Evolutionary conservation across 2,888 invertebrate species (phyloP), one percentile per base, ranked within the genome.

Genomic region (Cephus runcator): DNA sequence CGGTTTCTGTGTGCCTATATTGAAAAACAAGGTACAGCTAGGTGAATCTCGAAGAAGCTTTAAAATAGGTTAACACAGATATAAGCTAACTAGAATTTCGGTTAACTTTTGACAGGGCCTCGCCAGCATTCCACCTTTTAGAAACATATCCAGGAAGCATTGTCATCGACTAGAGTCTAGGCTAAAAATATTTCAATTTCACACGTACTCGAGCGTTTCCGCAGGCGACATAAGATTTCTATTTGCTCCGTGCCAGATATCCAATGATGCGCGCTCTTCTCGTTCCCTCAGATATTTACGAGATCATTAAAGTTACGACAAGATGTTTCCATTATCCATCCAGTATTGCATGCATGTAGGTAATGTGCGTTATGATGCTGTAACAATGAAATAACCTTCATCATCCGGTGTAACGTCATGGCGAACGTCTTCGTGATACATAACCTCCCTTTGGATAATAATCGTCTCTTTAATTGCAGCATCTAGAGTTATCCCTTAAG

Each of bases 301-400:
- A 84, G 82, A 83, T 81, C 83, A 82, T 85, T 85, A 86, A 84
- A 84, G 83, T 85, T 83, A 84, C 82, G 81, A 76, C 71, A 78
- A 75, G 80, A 83, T 82, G 84, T 83, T 80, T n/a, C 71, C 83
- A 71, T 11, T 73, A 69, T 23, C 35, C 69, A 68, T 56, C 69
- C 40, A 69, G n/a, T 34, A 35, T 31, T 71, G 33, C 34, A 31
- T 31, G 34, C 33, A 33, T 34, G 12, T 6, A 71, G 71, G 4
- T 33, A 71, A 33, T 34, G 12, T 31, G 12, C 71, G 71, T 31
- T 33, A 31, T 31, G 12, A 11, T 23, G 71, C 71, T 56, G 56
- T 56, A 56, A 56, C 56, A 56, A 56, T 23, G 56, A 56, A 56
- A 56, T 56, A 56, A 56, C 56, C 9, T 2, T 23, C 23, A 23